Percentiles rank a stretch among this genome's conserved stretches.
Evolutionary conservation across 1,140 invertebrate genomes (phyloP).

Genomic region (Bicyclus anynana): DNA sequence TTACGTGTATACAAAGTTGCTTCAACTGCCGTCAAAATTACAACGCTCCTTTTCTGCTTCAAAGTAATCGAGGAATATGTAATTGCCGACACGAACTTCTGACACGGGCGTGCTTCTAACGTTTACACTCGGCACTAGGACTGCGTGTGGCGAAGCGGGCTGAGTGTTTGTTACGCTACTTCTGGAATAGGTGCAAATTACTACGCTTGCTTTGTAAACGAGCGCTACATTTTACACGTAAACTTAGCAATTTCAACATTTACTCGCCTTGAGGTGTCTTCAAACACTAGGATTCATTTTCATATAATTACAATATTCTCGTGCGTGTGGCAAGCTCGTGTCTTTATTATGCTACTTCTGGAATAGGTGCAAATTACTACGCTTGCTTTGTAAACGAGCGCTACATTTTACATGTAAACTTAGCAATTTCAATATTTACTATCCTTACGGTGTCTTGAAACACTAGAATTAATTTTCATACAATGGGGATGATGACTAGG

Average conservation of each 20-base stretch:
- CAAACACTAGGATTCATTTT: background rate
- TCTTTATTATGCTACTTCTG: too few relatives aligned
- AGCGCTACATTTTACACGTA: too few relatives aligned
- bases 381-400: too few relatives aligned
- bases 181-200: constrained; percentile 2
- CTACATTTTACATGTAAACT: too few relatives aligned
- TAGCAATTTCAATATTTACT: too few relatives aligned
- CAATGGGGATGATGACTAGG: too few relatives aligned
- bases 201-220: background rate
- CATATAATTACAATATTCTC: too few relatives aligned
- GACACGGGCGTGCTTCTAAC: constrained; percentile 1
- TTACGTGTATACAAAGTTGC: background rate
- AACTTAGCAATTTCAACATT: background rate
- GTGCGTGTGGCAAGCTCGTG: too few relatives aligned
- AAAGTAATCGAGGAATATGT: background rate
- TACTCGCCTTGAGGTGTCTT: background rate
- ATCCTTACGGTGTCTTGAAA: too few relatives aligned
- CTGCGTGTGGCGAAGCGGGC: background rate
- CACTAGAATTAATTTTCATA: too few relatives aligned
- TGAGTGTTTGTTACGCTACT: background rate
- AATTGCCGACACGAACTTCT: constrained; percentile 1
- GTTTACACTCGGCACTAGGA: background rate
- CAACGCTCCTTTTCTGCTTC: background rate
- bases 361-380: background rate
- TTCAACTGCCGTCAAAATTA: background rate